These are phyloP conservation scores for Microtus montanus DNA, from an alignment of 2,113 vertebrate species.

Conservation along the genomic window DNA sequence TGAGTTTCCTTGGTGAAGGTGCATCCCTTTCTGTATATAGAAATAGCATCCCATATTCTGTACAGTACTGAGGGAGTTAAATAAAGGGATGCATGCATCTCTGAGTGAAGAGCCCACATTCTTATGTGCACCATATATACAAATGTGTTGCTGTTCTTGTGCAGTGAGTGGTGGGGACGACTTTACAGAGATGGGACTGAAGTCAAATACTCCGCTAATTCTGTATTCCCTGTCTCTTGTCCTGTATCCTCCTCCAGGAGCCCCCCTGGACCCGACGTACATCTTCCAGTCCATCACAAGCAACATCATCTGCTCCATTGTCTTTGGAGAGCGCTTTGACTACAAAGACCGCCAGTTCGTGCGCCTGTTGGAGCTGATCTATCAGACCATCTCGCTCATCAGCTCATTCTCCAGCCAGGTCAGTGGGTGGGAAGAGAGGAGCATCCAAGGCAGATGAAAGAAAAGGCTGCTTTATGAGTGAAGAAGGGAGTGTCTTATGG, in stretches of 20 bases:
- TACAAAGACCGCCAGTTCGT: slow-evolving; percentile 86
- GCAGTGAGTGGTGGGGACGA: not conserved
- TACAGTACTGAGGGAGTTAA: not conserved
- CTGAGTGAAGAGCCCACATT: not conserved
- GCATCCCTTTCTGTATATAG: not conserved
- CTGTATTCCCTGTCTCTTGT: not conserved
- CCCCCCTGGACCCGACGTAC: slow-evolving; percentile 81
- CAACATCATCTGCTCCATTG: slow-evolving; percentile 89
- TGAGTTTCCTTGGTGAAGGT: too few species aligned
- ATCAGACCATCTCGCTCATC: not conserved
- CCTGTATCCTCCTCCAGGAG: slow-evolving; percentile 63
- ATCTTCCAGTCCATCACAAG: slow-evolving; percentile 82
- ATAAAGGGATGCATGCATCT: not conserved
- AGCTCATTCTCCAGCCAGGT: slow-evolving; percentile 77
- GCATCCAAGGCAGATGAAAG: too few species aligned
- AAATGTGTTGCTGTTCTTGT: not conserved
- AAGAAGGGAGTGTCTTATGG: too few species aligned
- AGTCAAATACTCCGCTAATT: rapidly evolving
- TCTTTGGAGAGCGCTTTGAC: slow-evolving; percentile 87
- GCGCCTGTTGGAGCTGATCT: slow-evolving; percentile 75
- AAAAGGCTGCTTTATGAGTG: not conserved
- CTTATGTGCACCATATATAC: too few species aligned
- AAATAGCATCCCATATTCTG: not conserved
- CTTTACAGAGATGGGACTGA: not conserved
- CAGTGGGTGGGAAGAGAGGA: slow-evolving; percentile 36